Percentiles rank a stretch among this genome's conserved stretches.
phyloP scores from a whole-genome alignment of 1,140 invertebrate genomes.

The Brachionus koreanus region DNA sequence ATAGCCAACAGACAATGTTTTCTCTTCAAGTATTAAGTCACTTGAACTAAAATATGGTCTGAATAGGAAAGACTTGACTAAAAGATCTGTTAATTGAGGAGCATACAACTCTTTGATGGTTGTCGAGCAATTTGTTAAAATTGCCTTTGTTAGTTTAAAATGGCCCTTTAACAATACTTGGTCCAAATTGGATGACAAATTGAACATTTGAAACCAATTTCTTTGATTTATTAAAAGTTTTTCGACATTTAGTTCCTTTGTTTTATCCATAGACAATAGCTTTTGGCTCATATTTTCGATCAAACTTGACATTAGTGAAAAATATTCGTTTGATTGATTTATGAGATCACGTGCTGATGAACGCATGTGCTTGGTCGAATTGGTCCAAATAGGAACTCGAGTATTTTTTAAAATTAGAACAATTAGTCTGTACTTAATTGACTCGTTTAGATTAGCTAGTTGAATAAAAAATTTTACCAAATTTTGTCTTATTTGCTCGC shows the following conservation, averaged over 20 bases:
- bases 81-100: slow-evolving; percentile 50
- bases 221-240: slow-evolving; percentile 62
- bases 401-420: slow-evolving; percentile 57
- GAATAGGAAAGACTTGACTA: slow-evolving; percentile 61
- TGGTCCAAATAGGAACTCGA: slow-evolving; percentile 63
- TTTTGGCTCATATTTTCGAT: slow-evolving; percentile 48
- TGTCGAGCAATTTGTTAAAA: slow-evolving; percentile 58
- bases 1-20: slow-evolving; percentile 55
- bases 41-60: slow-evolving; percentile 26
- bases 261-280: not conserved
- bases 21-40: not conserved
- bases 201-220: slow-evolving; percentile 61
- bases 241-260: slow-evolving; percentile 50
- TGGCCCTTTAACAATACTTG: slow-evolving; percentile 61
- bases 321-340: slow-evolving; percentile 61
- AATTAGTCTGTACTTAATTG: not conserved
- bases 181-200: slow-evolving; percentile 55
- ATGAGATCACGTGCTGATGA: slow-evolving; percentile 59
- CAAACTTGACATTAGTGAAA: slow-evolving; percentile 60
- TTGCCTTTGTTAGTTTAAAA: slow-evolving; percentile 58
- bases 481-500: not conserved
- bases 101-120: not conserved
- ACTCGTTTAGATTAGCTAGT: not conserved
- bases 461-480: not conserved
- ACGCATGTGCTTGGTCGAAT: slow-evolving; percentile 57